phyloP scores from a whole-genome alignment of 2,888 invertebrate genomes.

The Loripinus fragilis region DNA sequence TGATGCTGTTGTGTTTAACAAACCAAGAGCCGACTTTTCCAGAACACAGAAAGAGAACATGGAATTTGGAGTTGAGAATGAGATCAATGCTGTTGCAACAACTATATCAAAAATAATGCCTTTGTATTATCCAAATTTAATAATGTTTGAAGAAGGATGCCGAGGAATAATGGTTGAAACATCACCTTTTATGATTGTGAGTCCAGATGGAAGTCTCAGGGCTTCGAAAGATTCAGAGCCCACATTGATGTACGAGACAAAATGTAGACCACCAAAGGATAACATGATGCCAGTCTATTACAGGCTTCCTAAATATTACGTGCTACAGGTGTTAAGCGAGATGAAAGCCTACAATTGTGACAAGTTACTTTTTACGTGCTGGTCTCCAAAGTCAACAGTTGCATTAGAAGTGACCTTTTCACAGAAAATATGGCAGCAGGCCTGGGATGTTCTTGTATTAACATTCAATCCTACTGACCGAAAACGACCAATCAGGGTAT shows the following conservation, averaged over 20 bases:
- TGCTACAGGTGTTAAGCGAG: slow-evolving; percentile 22
- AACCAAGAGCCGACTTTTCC: neutral
- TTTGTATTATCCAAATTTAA: slow-evolving; percentile 12
- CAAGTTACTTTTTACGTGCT: slow-evolving; percentile 25
- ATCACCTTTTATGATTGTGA: slow-evolving; percentile 25
- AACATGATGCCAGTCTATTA: slow-evolving; percentile 15
- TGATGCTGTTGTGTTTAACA: neutral
- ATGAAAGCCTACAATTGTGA: slow-evolving; percentile 24
- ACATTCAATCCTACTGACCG: neutral
- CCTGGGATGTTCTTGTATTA: neutral
- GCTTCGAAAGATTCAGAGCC: neutral
- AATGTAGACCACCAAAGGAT: slow-evolving; percentile 14
- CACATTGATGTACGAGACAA: slow-evolving; percentile 12
- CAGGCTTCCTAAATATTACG: slow-evolving; percentile 15
- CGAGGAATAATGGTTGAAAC: neutral
- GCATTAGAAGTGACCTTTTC: slow-evolving; percentile 10
- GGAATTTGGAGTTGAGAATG: slow-evolving; percentile 25
- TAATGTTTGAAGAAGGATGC: slow-evolving; percentile 26
- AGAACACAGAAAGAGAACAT: slow-evolving; percentile 1
- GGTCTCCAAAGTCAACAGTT: slow-evolving; percentile 2
- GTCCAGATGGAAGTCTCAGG: slow-evolving; percentile 19
- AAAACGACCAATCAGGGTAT: neutral
- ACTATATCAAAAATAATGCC: slow-evolving; percentile 18
- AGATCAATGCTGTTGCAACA: slow-evolving; percentile 27
- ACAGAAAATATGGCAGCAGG: neutral